Evolutionary conservation across 1,140 invertebrate genomes (phyloP).

Genomic region (Zaprionus nigranus): DNA sequence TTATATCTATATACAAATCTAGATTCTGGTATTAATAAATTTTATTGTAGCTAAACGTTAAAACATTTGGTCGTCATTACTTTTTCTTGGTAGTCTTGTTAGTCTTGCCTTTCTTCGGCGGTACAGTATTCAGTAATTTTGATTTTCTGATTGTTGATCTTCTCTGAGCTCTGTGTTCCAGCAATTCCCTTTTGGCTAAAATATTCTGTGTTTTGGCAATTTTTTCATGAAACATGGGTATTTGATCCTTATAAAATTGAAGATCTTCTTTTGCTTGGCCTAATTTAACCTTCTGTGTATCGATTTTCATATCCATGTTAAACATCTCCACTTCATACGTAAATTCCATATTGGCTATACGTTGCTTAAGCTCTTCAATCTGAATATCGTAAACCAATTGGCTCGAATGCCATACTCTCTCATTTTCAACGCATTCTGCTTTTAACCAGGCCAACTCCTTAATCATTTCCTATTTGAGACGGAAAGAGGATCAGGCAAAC

Average conservation of each 20-base stretch:
- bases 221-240: slow-evolving; percentile 42
- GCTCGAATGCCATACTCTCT: neutral
- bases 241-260: slow-evolving; percentile 2
- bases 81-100: neutral
- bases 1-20: slow-evolving; percentile 79
- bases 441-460: slow-evolving; percentile 36
- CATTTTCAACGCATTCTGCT: neutral
- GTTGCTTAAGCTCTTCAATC: slow-evolving; percentile 27
- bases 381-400: neutral
- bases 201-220: slow-evolving; percentile 22
- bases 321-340: slow-evolving; percentile 42
- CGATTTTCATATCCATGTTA: slow-evolving; percentile 15
- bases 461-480: neutral
- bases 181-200: no score
- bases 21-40: slow-evolving; percentile 82
- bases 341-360: slow-evolving; percentile 25
- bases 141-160: no score
- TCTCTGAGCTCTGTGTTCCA: no score
- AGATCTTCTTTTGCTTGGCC: slow-evolving; percentile 55
- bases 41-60: slow-evolving; percentile 74
- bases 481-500: no score
- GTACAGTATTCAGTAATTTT: no score
- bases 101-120: no score
- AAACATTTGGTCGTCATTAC: slow-evolving; percentile 4
- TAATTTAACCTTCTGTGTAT: neutral